Base-by-base conservation (phyloP, 1,140 invertebrate species). In the Papilio machaon region DNA sequence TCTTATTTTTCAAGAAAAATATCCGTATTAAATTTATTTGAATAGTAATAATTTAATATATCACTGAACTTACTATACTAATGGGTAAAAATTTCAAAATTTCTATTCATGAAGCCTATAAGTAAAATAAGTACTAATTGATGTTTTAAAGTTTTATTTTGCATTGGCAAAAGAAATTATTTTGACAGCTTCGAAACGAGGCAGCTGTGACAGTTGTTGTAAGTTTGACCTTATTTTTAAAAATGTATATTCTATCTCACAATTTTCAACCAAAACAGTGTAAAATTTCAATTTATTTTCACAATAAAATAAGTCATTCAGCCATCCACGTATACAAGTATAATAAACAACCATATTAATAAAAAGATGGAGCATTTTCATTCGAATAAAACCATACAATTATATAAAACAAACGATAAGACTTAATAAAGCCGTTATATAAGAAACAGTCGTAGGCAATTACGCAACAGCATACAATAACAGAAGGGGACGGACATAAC, bases 401-500 rank as follows among this genome's bases (percentile, higher is more conserved):
- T 30, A 23, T 30, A 64, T 64, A 35, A 64, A 64, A 64, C n/a
- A 64, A 64, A 64, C 60, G 13, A 70, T 11, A 38, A 38, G 64
- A 15, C 64, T 52, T 76, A 76, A 76, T 52, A 76, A 19, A 76
- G 74, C 74, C 0, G 74, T 76, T 74, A 49, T 47, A 47, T 47
- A 47, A 74, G 13, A 67, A 73, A 80, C 79, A 83, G 75, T 82
- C 79, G 60, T 35, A 47, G 85, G 82, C 85, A 86, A 90, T 90
- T 87, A 89, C 80, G 74, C 38, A 86, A 73, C 19, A 74, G 47
- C 47, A 38, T 60, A 79, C 73, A 73, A 49, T 52, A 47, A 83
- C 73, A 67, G 79, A 79, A 81, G 84, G 81, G 83, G 81, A 84
- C 75, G 35, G 74, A 81, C 78, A 82, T 52, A 81, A 73, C 74